Evolutionary conservation across 2,888 invertebrate genomes (phyloP), one percentile per base, ranked within the genome.

Genomic region (Baronia brevicornis): DNA sequence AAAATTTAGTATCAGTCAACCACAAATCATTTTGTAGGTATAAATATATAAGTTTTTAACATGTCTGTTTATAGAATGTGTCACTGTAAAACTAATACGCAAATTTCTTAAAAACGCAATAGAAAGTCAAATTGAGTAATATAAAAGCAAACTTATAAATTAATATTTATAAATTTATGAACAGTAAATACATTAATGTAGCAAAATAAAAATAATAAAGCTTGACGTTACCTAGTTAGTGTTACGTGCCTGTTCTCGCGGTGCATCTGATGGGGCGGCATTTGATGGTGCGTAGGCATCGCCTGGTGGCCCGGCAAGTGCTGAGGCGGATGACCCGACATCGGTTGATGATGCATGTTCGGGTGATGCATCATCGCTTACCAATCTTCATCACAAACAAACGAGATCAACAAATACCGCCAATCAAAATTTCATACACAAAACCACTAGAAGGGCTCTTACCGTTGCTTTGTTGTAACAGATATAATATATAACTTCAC

Each of bases 191-290:
- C n/a, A n/a, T n/a, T 29, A 22, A 29, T 38, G 37, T 42, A 54
- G 63, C 63, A 70, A 73, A 70, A 55, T 60, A 51, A 51, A 49
- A 55, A 60, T 46, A 58, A 52, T 62, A 60, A 77, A 77, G 68
- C 70, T 50, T 64, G 58, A 70, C 63, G 65, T 69, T 78, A 82
- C 84, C 82, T 82, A 78, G 79, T 77, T 39, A 82, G 49, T 54
- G 80, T 71, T 74, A 82, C 84, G 77, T 82, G 82, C 82, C 84
- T 84, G 78, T 80, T 82, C 82, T 89, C 90, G 67, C 89, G 74
- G 60, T 88, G 88, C 73, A 89, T 85, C 57, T 89, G 88, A 70
- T 88, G 89, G 56, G 88, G 88, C 63, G 88, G 86, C 69, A 88
- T 84, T 39, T 54, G 53, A 70, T 89, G 89, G 71, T 90, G 90